These are phyloP conservation scores for Loris lydekkerianus DNA, from an alignment of 2,797 vertebrate genomes.

Conservation along the genomic window DNA sequence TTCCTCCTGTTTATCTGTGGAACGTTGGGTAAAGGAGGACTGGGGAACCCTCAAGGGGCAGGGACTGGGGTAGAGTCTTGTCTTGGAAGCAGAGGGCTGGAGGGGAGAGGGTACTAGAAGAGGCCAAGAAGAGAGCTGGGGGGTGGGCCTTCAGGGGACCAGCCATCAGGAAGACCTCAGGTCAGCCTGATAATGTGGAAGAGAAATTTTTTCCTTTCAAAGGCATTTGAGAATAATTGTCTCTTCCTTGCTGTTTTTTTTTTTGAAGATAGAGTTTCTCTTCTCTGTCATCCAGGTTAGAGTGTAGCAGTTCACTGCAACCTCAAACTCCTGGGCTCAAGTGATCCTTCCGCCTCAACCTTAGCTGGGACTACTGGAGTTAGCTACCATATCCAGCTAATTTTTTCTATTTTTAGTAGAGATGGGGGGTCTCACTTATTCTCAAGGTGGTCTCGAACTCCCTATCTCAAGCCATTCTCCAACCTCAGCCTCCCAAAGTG, in stretches of 20 bases:
- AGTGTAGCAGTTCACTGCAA: too few species aligned
- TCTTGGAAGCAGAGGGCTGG: background rate
- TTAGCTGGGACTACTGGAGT: too few species aligned
- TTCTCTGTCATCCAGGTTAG: too few species aligned
- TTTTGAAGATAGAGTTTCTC: too few species aligned
- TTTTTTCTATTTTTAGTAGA: too few species aligned
- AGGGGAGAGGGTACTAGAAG: background rate
- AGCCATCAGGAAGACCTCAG: background rate
- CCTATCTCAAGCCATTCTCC: too few species aligned
- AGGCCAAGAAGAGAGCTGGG: background rate
- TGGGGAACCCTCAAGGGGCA: background rate
- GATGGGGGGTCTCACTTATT: too few species aligned
- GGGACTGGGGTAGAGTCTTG: background rate
- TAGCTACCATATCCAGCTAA: too few species aligned
- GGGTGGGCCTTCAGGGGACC: background rate
- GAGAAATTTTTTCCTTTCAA: background rate
- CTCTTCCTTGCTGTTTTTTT: background rate
- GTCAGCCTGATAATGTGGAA: background rate
- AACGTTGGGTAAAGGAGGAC: slow-evolving; percentile 54
- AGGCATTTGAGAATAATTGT: background rate
- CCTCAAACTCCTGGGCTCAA: too few species aligned
- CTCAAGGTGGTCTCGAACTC: too few species aligned
- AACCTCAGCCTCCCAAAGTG: too few species aligned
- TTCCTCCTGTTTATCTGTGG: slow-evolving; percentile 51
- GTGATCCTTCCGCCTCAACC: too few species aligned